Base-by-base conservation (phyloP, 1,140 invertebrate species). In the Anastatus disparis region DNA sequence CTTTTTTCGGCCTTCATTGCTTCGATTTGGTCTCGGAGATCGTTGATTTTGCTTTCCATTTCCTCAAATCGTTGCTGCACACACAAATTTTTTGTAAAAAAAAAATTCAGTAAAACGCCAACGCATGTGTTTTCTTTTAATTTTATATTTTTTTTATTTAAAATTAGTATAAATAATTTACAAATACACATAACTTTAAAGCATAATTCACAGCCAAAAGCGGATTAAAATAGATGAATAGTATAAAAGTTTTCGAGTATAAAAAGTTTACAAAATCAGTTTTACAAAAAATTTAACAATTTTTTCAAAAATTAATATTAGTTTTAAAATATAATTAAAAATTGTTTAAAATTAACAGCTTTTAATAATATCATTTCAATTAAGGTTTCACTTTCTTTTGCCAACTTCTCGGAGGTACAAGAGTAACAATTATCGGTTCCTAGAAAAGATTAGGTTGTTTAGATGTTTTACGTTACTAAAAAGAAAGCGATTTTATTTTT, bases 51-150 rank as follows among this genome's bases (percentile, higher is more conserved):
- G 59, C 71, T 77, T 80, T 86, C 85, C 83, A 85, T 84, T 72
- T 85, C 82, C 69, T 84, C 84, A 65, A 85, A 85, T 68, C 82
- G 83, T 80, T 80, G 83, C 84, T 85, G 78, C 75, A 78, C 59
- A 84, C 56, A 84, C 67, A 81, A 75, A 75, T 50, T 55, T 0
- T n/a, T n/a, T n/a, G n/a, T n/a, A n/a, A n/a, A n/a, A n/a, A n/a
- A n/a, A n/a, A 82, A 74, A 62, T 77, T 79, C 74, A 84, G 82
- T 84, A 78, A 81, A 80, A 85, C 74, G 73, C 77, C 74, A 73
- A 75, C 35, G 61, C 58, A 70, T 59, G n/a, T 22, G 35, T 9
- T 52, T 50, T 42, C 24, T 64, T 71, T 72, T n/a, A 3, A 3
- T 7, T 71, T 72, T 35, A 10, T 35, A 50, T 64, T 74, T 20